phyloP scores from a whole-genome alignment of 2,113 vertebrate genomes.

The Oreochromis tanganicae region DNA sequence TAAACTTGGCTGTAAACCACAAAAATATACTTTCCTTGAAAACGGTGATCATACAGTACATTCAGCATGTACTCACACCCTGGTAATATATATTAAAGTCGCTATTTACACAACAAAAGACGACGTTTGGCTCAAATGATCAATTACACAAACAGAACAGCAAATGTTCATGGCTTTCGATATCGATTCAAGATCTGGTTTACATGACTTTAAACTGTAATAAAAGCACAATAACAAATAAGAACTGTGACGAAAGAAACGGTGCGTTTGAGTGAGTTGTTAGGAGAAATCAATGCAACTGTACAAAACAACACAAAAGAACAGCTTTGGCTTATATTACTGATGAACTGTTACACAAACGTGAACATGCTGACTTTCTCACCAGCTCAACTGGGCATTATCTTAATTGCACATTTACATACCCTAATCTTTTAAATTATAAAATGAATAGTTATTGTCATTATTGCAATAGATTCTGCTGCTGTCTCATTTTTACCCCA shows the following conservation, averaged over 20 bases:
- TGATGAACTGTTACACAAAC: conserved; percentile 91
- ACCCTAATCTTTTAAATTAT: conserved; percentile 54
- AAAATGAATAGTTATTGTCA: conserved; percentile 47
- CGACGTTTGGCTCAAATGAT: conserved; percentile 95
- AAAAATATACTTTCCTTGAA: conserved; percentile 96
- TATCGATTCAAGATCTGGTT: conserved; percentile 85
- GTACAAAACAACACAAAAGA: conserved; percentile 83
- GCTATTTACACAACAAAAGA: conserved; percentile 90
- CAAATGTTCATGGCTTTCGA: conserved; percentile 98
- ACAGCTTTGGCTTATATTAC: conserved; percentile 99
- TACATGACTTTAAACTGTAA: conserved; percentile 81
- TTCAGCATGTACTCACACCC: conserved; percentile 84
- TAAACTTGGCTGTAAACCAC: conserved; percentile 96
- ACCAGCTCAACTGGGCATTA: conserved; percentile 84
- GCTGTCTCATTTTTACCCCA: conserved; percentile 21
- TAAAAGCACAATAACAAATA: conserved; percentile 79
- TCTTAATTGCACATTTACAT: conserved; percentile 56
- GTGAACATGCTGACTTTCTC: conserved; percentile 85
- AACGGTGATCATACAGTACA: conserved; percentile 90
- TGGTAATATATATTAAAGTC: conserved; percentile 95
- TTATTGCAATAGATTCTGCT: conserved; percentile 63
- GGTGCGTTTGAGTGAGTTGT: conserved; percentile 79
- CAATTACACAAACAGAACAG: conserved; percentile 90
- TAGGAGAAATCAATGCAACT: conserved; percentile 83
- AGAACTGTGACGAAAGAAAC: conserved; percentile 65